These are phyloP conservation scores for Ethmia dodecea DNA, from an alignment of 2,888 invertebrate species.

Conservation along the genomic window DNA sequence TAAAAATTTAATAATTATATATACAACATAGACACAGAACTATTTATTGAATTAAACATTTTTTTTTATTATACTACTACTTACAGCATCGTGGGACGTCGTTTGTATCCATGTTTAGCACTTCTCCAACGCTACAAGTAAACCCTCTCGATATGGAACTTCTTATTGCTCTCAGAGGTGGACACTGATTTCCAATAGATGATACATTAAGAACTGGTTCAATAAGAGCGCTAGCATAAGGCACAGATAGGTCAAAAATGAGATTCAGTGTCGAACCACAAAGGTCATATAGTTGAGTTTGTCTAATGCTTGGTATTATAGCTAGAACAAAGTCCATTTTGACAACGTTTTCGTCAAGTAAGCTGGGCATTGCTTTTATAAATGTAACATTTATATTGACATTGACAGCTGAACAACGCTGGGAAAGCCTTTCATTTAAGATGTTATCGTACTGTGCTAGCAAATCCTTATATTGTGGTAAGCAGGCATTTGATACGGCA, in stretches of 20 bases:
- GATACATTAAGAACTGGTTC: constrained; percentile 93
- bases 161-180: constrained; percentile 90
- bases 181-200: constrained; percentile 94
- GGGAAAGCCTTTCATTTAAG: constrained; percentile 89
- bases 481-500: constrained; percentile 89
- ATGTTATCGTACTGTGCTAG: constrained; percentile 87
- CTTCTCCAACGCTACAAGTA: constrained; percentile 95
- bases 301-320: constrained; percentile 91
- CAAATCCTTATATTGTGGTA: constrained; percentile 90
- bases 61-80: constrained; percentile 43
- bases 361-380: constrained; percentile 86
- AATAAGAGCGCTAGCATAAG: constrained; percentile 93
- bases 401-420: constrained; percentile 95
- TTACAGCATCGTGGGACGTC: constrained; percentile 94
- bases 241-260: constrained; percentile 95
- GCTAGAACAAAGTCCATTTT: constrained; percentile 93
- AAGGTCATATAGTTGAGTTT: constrained; percentile 94
- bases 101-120: constrained; percentile 94
- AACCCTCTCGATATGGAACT: constrained; percentile 93
- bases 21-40: no score
- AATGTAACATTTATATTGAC: constrained; percentile 97
- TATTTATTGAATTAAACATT: no score
- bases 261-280: constrained; percentile 95
- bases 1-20: constrained; percentile 70
- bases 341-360: constrained; percentile 91